Conservation (phyloP, 2,113 vertebrate species). For the Carettochelys insculpta region DNA sequence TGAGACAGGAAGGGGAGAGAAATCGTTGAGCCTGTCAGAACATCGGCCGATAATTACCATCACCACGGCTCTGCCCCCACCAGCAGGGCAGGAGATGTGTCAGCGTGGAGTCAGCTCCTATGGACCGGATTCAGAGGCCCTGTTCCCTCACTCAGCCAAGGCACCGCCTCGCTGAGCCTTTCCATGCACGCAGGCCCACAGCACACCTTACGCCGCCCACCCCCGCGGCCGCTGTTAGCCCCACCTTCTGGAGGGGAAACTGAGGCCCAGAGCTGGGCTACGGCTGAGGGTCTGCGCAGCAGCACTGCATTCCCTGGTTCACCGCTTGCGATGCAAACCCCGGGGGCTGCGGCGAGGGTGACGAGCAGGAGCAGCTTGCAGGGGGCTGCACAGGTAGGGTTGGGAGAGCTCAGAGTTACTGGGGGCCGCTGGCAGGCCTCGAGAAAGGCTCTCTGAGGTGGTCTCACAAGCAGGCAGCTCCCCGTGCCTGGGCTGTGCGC, state of each 20-base stretch:
- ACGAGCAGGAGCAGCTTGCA: neutral
- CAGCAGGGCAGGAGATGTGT: no score
- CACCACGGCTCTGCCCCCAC: no score
- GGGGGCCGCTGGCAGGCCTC: neutral
- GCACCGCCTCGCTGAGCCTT: neutral
- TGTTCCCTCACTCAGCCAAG: neutral
- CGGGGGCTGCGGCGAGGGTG: neutral
- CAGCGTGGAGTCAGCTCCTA: neutral
- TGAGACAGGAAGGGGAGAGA: neutral
- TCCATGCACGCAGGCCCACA: neutral
- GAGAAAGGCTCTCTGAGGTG: neutral
- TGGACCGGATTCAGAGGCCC: neutral
- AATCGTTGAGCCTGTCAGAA: neutral
- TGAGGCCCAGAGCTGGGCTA: neutral
- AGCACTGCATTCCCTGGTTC: neutral
- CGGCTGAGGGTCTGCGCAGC: neutral
- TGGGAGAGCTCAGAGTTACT: neutral
- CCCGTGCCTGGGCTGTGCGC: neutral
- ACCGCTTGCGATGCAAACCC: neutral
- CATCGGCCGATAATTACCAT: neutral
- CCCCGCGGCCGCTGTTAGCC: neutral
- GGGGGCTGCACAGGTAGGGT: neutral
- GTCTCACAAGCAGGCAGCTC: neutral
- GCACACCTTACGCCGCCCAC: neutral
- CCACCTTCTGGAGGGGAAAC: neutral